A percentile compares a stretch with the other conserved stretches of the same genome.
Conservation (phyloP, 2,888 invertebrate genomes). For the Osmoderma eremita region DNA sequence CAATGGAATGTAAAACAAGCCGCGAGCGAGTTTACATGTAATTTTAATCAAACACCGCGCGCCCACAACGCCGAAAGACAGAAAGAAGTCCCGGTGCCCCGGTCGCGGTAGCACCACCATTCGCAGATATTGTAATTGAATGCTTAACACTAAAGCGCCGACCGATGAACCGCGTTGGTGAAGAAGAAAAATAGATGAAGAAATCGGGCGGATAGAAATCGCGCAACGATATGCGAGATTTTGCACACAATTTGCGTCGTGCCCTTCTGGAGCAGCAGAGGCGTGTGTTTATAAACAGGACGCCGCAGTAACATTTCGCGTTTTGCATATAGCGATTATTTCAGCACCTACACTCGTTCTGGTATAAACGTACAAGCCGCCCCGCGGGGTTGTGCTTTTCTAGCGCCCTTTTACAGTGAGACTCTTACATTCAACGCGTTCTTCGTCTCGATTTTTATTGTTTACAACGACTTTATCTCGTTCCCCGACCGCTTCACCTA, state of each 20-base stretch:
- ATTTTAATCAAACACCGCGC: conserved; percentile 62
- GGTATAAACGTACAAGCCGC: conserved; percentile 39
- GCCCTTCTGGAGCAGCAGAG: conserved; percentile 34
- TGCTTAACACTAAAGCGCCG: conserved; percentile 51
- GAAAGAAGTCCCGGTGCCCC: conserved; percentile 39
- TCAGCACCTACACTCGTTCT: conserved; percentile 58
- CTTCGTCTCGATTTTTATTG: conserved; percentile 57
- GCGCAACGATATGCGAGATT: conserved; percentile 53
- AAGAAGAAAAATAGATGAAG: conserved; percentile 1
- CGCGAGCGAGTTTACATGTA: conserved; percentile 63
- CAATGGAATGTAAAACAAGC: conserved; percentile 66
- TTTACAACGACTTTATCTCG: conserved; percentile 56
- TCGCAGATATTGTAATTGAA: conserved; percentile 62
- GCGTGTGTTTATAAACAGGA: conserved; percentile 53
- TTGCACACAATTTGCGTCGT: conserved; percentile 63
- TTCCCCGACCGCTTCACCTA: conserved; percentile 45
- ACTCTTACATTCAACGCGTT: conserved; percentile 42
- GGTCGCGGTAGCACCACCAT: conserved; percentile 55
- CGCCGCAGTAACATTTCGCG: conserved; percentile 45
- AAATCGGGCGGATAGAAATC: conserved; percentile 48
- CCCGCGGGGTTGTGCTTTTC: background rate
- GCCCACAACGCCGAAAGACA: conserved; percentile 27
- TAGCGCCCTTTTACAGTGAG: conserved; percentile 1
- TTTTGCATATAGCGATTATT: conserved; percentile 57
- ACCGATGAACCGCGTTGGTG: background rate